Percentiles rank a stretch among this genome's conserved stretches.
Conservation (phyloP, 2,797 vertebrate species). For the Alcedo quadribrachys region DNA sequence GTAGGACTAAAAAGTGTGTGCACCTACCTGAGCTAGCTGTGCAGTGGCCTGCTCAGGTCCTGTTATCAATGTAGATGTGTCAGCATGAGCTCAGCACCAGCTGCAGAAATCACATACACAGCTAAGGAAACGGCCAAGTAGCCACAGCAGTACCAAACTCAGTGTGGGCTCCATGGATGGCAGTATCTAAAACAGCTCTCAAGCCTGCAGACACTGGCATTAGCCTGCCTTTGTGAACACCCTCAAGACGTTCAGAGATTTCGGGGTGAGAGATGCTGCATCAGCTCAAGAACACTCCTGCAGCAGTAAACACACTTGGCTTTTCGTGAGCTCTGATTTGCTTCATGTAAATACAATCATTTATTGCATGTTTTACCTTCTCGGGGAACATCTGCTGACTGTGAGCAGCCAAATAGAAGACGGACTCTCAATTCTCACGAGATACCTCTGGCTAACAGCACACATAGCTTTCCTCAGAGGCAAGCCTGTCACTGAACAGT, state of each 20-base stretch:
- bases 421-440: slow-evolving; percentile 6
- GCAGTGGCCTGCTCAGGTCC: neutral
- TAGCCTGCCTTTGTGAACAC: neutral
- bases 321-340: slow-evolving; percentile 37
- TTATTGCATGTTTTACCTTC: slow-evolving; percentile 60
- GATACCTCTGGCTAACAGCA: slow-evolving; percentile 45
- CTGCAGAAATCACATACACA: neutral
- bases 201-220: neutral
- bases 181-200: neutral
- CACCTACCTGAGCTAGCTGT: neutral
- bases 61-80: neutral
- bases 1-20: neutral
- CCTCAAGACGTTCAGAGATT: neutral
- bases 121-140: neutral
- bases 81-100: neutral
- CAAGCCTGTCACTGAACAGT: slow-evolving; percentile 46
- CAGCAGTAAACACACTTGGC: slow-evolving; percentile 50
- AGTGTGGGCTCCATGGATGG: neutral
- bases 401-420: slow-evolving; percentile 53
- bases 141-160: neutral
- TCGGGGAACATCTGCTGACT: slow-evolving; percentile 53
- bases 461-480: slow-evolving; percentile 38
- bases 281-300: slow-evolving; percentile 33
- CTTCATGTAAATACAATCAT: slow-evolving; percentile 47
- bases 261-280: neutral